A percentile compares a stretch with the other conserved stretches of the same genome.
These are phyloP conservation scores for Poecile montanus DNA, from an alignment of 2,797 vertebrate genomes.

Conservation along the genomic window DNA sequence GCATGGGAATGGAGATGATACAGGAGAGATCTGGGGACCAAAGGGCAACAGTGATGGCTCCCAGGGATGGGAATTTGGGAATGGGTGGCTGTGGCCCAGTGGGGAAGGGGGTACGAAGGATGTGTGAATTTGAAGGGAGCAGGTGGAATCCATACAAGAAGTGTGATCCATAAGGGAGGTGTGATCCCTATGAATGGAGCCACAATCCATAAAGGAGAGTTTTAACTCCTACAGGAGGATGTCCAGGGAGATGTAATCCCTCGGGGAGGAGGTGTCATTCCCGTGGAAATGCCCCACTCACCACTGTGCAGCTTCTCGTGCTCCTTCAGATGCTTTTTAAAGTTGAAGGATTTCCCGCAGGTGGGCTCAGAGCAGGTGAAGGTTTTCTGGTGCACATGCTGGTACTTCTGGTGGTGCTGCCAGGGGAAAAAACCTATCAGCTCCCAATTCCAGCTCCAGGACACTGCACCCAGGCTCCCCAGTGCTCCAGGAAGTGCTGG, in stretches of 20 bases:
- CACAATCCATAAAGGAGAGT: too few relatives aligned
- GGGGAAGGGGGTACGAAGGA: background rate
- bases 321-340: conserved; percentile 84
- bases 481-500: accelerated
- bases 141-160: background rate
- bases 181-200: background rate
- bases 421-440: accelerated
- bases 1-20: background rate
- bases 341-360: conserved; percentile 84
- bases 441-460: background rate
- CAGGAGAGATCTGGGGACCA: background rate
- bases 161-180: background rate
- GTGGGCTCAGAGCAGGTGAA: conserved; percentile 79
- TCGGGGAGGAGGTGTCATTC: too few relatives aligned
- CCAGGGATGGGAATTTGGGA: background rate
- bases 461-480: background rate
- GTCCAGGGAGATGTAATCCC: background rate
- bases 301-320: conserved; percentile 84
- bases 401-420: conserved; percentile 83
- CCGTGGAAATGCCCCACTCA: conserved; percentile 7
- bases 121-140: accelerated
- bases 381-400: conserved; percentile 83
- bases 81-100: too few relatives aligned
- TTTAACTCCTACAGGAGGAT: too few relatives aligned
- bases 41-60: background rate